These are phyloP conservation scores for Zeugodacus cucurbitae DNA, from an alignment of 1,140 invertebrate species.

Conservation along the genomic window DNA sequence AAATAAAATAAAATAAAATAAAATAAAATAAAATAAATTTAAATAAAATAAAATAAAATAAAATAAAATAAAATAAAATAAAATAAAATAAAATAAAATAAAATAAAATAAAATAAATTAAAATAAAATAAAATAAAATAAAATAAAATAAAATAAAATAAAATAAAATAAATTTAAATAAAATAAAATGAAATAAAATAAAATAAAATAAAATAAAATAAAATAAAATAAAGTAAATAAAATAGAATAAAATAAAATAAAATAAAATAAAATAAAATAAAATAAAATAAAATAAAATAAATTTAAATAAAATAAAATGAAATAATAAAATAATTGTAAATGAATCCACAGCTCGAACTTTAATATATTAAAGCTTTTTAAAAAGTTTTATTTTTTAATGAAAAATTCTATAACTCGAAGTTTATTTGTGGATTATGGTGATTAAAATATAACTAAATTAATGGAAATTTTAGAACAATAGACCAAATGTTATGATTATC, in stretches of 20 bases:
- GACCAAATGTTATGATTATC: neutral
- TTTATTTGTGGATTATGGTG: no score
- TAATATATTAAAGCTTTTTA: no score
- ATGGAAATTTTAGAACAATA: no score
- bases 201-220: neutral
- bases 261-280: neutral
- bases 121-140: neutral
- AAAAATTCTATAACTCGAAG: no score
- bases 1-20: neutral
- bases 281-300: neutral
- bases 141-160: neutral
- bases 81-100: neutral
- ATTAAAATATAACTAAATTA: no score
- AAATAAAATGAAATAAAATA: neutral
- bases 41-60: neutral
- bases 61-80: neutral
- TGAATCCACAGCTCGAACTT: no score
- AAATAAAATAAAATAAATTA: conserved; percentile 4
- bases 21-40: neutral
- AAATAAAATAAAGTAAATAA: no score
- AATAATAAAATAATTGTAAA: neutral
- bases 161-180: neutral
- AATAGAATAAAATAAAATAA: conserved; percentile 1
- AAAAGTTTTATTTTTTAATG: no score
- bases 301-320: neutral